Percentiles rank a stretch among this genome's conserved stretches.
phyloP scores from a whole-genome alignment of 2,113 vertebrate species.

The Furnarius figulus region DNA sequence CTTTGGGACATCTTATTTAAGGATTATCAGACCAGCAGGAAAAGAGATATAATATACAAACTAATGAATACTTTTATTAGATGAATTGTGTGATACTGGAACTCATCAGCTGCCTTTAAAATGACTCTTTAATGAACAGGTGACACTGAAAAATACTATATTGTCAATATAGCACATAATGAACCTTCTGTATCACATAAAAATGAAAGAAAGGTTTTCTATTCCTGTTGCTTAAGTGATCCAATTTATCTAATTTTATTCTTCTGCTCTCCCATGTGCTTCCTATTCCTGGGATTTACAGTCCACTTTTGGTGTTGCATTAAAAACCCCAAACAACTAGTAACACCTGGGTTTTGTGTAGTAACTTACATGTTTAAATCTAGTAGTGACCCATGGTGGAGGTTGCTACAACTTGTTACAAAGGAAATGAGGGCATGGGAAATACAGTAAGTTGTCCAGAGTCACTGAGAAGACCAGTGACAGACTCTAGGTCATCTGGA shows the following conservation, averaged over 20 bases:
- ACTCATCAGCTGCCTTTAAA: constrained; percentile 55
- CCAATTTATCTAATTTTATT: constrained; percentile 48
- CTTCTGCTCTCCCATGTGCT: neutral
- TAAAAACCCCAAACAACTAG: neutral
- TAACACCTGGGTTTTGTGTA: neutral
- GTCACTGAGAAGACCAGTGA: neutral
- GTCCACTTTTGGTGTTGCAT: neutral
- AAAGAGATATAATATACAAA: constrained; percentile 42
- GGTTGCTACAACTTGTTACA: neutral
- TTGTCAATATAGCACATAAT: constrained; percentile 55
- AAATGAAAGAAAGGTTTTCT: constrained; percentile 61
- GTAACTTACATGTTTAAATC: neutral
- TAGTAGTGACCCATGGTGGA: neutral
- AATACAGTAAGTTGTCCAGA: neutral
- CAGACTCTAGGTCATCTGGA: neutral
- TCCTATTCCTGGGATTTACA: neutral
- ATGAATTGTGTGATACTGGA: constrained; percentile 25
- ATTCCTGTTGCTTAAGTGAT: constrained; percentile 44
- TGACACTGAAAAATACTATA: constrained; percentile 60
- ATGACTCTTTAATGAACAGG: constrained; percentile 66
- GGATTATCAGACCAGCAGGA: constrained; percentile 20
- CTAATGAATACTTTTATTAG: constrained; percentile 51
- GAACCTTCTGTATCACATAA: constrained; percentile 59
- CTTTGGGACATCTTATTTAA: constrained; percentile 40
- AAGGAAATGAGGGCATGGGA: neutral